Conservation (phyloP, 2,797 vertebrate genomes). For the Melanotaenia maccullochi region DNA sequence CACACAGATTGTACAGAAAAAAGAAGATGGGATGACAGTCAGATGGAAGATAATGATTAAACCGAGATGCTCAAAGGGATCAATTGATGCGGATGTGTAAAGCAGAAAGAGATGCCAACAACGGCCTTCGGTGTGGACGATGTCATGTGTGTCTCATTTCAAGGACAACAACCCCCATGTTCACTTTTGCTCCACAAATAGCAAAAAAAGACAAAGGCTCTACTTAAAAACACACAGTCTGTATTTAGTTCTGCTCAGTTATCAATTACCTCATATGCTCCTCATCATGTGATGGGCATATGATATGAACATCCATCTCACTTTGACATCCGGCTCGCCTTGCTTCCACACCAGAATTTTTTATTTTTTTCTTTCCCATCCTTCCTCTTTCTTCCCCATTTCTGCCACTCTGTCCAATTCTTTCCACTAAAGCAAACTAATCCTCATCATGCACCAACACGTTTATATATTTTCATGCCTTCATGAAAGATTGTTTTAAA, state of each 20-base stretch:
- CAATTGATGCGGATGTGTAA: slow-evolving; percentile 5
- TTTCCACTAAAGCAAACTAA: neutral
- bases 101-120: neutral
- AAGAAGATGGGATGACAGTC: slow-evolving; percentile 28
- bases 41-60: slow-evolving; percentile 17
- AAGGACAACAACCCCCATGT: slow-evolving; percentile 40
- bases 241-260: neutral
- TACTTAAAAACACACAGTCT: neutral
- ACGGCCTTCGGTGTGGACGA: slow-evolving; percentile 2
- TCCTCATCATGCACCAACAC: slow-evolving; percentile 4
- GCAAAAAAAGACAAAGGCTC: slow-evolving; percentile 7
- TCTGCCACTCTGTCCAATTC: slow-evolving; percentile 2
- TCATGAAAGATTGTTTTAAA: neutral
- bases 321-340: neutral
- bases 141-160: slow-evolving; percentile 51
- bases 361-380: slow-evolving; percentile 2
- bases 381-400: neutral
- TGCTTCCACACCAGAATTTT: neutral
- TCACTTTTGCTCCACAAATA: slow-evolving; percentile 36
- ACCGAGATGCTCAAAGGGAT: neutral
- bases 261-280: neutral
- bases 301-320: neutral
- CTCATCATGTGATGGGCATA: slow-evolving; percentile 1
- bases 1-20: slow-evolving; percentile 28
- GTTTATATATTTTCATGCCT: slow-evolving; percentile 2